Evolutionary conservation across 2,888 invertebrate genomes (phyloP), one percentile per base, ranked within the genome.

Genomic region (Alitta virens): DNA sequence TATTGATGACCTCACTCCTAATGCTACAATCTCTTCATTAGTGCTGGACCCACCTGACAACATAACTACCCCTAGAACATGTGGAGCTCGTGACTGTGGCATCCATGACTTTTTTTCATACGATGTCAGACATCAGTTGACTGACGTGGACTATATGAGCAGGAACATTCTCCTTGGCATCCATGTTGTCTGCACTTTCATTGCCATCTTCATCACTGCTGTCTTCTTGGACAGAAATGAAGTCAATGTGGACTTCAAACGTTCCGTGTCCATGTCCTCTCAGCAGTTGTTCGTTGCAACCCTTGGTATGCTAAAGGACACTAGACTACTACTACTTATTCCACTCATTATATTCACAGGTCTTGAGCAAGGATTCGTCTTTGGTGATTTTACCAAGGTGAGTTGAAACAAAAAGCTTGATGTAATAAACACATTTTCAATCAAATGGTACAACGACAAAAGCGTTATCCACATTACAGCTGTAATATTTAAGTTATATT

Each of bases 301-400:
- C 0, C 40, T 76, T 33, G 69, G 70, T 26, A 77, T 77, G 75
- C 51, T 78, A 58, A 71, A 68, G 43, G 78, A 79, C 65, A 71
- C 74, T n/a, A 66, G 75, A 55, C 75, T 78, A 54, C 75, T 74
- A 56, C 71, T 78, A 38, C 71, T 80, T 9, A 65, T 76, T 14
- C 78, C 78, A 0, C 67, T 80, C 16, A 77, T 79, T 1, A 54
- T 77, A 18, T 79, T 76, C 62, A 72, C 74, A 2, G 80, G 80
- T 0, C 67, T 80, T 43, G 74, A 78, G 58, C 78, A 80, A 60
- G 79, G 76, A 0, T 80, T 80, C 65, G 74, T 80, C 66, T 75
- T 78, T 46, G 75, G 76, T 14, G 78, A 79, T 67, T 79, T 79
- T 63, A 78, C 78, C 9, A 78, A 78, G 75, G 80, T 80, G 66